Base-by-base conservation (phyloP, 2,113 vertebrate genomes). In the Junco hyemalis region DNA sequence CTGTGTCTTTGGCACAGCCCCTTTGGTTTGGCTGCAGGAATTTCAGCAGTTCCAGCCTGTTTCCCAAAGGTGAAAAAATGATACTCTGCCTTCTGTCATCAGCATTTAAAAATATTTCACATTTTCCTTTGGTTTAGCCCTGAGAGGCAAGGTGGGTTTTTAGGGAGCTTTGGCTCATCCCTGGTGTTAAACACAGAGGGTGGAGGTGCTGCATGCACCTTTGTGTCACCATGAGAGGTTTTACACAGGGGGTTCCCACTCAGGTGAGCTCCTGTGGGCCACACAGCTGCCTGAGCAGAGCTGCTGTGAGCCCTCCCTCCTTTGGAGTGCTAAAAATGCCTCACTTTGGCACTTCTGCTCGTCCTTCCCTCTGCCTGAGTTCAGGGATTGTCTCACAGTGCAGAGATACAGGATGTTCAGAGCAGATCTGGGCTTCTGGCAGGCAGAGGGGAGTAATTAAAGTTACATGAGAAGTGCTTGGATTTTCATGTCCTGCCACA, bases 211-310 rank as follows among this genome's bases (percentile, higher is more conserved):
- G 66, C 38, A 18, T 36, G 61, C 31, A 35, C 64, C 40, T 76
- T 28, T 36, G 70, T 29, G 4, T 23, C 42, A 50, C 64, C 59
- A 6, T 2, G 14, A 47, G 57, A 26, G 54, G 22, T n/a, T 79
- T 72, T 45, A 5, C 3, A 0, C 5, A 8, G 15, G 0, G 0
- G 15, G 8, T 23, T 15, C 82, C 63, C 2, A 1, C 68, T 63
- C 4, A 3, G 28, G 9, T 92, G 5, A 50, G 14, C 23, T 82
- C 48, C 56, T 12, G 7, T 25, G 44, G 28, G 12, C 35, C 40
- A 4, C 50, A 72, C 63, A 56, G 18, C 71, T 44, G 54, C 48
- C 40, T 44, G 4, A 68, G 11, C 9, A 2, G 36, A 25, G 70
- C 80, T 64, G 68, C 13, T 10, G 3, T 16, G 86, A 88, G 70